A percentile compares a stretch with the other conserved stretches of the same genome.
Evolutionary conservation across 2,113 vertebrate genomes (phyloP).

Genomic region (Felis chaus): DNA sequence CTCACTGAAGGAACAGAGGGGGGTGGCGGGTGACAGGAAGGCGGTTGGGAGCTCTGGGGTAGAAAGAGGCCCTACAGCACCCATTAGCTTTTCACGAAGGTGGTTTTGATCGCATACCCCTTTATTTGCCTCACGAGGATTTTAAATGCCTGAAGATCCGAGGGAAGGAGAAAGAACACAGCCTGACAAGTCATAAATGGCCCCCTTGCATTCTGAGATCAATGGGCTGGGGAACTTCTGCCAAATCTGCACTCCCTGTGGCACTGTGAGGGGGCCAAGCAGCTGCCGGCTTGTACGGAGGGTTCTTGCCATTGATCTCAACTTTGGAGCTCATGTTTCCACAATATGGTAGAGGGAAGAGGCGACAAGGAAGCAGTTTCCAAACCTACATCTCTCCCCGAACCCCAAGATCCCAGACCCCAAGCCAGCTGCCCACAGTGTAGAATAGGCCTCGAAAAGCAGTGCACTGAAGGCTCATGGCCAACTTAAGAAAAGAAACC

Average conservation of each 20-base stretch:
- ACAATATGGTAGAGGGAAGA: background rate
- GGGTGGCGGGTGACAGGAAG: background rate
- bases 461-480: background rate
- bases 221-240: background rate
- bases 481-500: background rate
- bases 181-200: background rate
- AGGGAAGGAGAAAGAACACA: background rate
- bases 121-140: background rate
- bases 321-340: background rate
- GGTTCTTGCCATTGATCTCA: background rate
- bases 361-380: background rate
- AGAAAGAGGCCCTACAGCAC: background rate
- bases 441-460: background rate
- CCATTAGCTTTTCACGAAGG: background rate
- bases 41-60: background rate
- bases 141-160: background rate
- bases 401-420: background rate
- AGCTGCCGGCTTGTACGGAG: background rate
- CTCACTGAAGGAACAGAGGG: background rate
- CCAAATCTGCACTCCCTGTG: background rate
- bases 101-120: background rate
- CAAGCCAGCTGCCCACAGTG: background rate
- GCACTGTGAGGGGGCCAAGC: background rate
- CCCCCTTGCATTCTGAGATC: background rate
- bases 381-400: background rate